These are phyloP conservation scores for Cosmopolites sordidus DNA, from an alignment of 2,888 invertebrate species.

Conservation along the genomic window DNA sequence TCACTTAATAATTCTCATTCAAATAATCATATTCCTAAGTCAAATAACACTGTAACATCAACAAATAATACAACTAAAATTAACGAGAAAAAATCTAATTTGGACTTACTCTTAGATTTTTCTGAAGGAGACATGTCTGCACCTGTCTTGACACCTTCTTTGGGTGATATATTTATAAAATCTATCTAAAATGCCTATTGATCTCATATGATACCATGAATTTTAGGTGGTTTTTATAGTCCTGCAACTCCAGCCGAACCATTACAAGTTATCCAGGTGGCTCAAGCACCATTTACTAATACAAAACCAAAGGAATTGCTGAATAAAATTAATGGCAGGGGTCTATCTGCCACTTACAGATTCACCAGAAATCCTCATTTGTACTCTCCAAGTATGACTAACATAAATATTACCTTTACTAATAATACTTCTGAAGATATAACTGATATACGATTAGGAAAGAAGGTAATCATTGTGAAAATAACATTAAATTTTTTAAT, in stretches of 20 bases:
- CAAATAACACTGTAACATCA: constrained; percentile 12
- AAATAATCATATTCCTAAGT: constrained; percentile 19
- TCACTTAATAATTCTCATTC: constrained; percentile 6
- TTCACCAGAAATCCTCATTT: constrained; percentile 79
- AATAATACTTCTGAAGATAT: constrained; percentile 67
- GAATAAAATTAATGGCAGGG: constrained; percentile 67
- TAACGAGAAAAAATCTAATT: constrained; percentile 55
- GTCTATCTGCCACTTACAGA: constrained; percentile 60
- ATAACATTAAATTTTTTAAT: neutral
- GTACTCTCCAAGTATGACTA: constrained; percentile 76
- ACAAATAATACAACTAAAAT: constrained; percentile 10
- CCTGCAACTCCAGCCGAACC: constrained; percentile 49
- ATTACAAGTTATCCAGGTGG: constrained; percentile 53
- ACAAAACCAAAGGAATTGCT: constrained; percentile 60
- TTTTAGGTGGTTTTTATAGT: constrained; percentile 65
- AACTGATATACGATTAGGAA: constrained; percentile 64
- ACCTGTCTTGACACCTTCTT: constrained; percentile 78
- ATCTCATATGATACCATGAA: neutral
- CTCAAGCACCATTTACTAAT: constrained; percentile 59
- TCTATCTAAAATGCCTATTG: neutral
- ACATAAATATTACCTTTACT: constrained; percentile 72
- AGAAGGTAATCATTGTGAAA: constrained; percentile 58
- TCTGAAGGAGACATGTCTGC: constrained; percentile 66
- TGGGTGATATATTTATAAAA: constrained; percentile 35
- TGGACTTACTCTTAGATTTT: constrained; percentile 80